These are phyloP conservation scores for Blastobasis lacticolella DNA, from an alignment of 2,888 invertebrate genomes.

Conservation along the genomic window DNA sequence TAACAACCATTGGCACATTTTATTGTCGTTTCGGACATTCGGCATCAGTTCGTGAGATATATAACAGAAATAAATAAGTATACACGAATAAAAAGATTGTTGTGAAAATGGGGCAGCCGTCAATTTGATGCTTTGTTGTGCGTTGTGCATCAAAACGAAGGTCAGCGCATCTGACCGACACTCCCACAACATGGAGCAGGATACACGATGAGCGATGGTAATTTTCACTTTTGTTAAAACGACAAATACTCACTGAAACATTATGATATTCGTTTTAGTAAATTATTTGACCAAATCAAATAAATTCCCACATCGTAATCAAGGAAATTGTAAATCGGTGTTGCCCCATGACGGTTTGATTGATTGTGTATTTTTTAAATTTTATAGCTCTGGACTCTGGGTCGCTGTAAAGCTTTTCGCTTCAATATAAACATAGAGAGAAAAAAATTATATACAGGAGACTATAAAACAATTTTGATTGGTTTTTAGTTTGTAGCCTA, in stretches of 20 bases:
- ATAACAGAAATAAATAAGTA: slow-evolving; percentile 32
- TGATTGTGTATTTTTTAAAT: no score
- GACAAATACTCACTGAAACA: slow-evolving; percentile 66
- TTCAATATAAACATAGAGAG: no score
- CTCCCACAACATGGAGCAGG: slow-evolving; percentile 44
- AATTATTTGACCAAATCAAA: slow-evolving; percentile 63
- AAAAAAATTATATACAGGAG: no score
- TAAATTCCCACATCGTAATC: slow-evolving; percentile 65
- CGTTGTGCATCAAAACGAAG: slow-evolving; percentile 76
- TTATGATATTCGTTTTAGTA: slow-evolving; percentile 51
- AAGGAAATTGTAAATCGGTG: slow-evolving; percentile 52
- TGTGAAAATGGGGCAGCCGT: slow-evolving; percentile 75
- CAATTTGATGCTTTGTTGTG: slow-evolving; percentile 77
- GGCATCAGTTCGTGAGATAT: slow-evolving; percentile 11
- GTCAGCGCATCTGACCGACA: slow-evolving; percentile 72
- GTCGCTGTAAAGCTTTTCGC: no score
- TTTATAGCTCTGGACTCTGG: no score
- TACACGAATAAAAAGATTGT: slow-evolving; percentile 58
- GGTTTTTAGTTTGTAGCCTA: no score
- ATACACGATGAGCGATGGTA: slow-evolving; percentile 19
- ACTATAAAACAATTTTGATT: no score
- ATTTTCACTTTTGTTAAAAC: slow-evolving; percentile 16
- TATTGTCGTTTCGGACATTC: slow-evolving; percentile 26
- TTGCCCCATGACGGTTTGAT: slow-evolving; percentile 33
- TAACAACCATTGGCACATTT: slow-evolving; percentile 35